A percentile compares a stretch with the other conserved stretches of the same genome.
phyloP scores from a whole-genome alignment of 2,888 invertebrate genomes.

The Punctoribates punctum region DNA sequence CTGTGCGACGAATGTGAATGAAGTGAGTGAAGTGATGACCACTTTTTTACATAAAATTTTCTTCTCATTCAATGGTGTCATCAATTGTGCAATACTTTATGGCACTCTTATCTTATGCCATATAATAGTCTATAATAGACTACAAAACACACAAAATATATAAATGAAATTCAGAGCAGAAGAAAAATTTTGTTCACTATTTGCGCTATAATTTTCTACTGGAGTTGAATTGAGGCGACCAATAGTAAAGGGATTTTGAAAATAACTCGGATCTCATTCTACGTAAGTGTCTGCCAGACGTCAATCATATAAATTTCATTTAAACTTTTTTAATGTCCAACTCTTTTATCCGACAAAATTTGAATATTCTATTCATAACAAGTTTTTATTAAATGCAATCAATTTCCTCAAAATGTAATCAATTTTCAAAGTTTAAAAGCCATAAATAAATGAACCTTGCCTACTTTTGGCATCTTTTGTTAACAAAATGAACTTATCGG shows the following conservation, averaged over 20 bases:
- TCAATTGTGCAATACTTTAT: conserved; percentile 30
- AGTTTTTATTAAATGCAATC: not conserved
- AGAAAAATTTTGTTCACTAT: conserved; percentile 5
- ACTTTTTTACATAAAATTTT: conserved; percentile 34
- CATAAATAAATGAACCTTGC: not conserved
- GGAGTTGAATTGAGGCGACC: too few relatives aligned
- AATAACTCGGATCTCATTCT: not conserved
- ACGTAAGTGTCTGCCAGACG: conserved; percentile 10
- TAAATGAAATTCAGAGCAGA: not conserved
- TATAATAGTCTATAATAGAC: conserved; percentile 5
- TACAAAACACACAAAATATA: not conserved
- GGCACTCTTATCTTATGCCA: conserved; percentile 14
- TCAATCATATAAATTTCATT: conserved; percentile 15
- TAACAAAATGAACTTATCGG: not conserved
- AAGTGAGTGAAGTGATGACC: conserved; percentile 30
- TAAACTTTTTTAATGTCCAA: not conserved
- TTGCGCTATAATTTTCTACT: not conserved
- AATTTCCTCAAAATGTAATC: conserved; percentile 15
- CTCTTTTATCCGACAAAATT: too few relatives aligned
- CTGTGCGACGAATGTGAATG: conserved; percentile 24
- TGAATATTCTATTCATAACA: too few relatives aligned
- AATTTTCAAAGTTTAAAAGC: not conserved
- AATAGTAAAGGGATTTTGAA: not conserved
- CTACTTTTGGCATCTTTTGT: not conserved
- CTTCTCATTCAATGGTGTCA: not conserved